Conservation (phyloP, 2,888 invertebrate species). For the Trachelus iudaicus region DNA sequence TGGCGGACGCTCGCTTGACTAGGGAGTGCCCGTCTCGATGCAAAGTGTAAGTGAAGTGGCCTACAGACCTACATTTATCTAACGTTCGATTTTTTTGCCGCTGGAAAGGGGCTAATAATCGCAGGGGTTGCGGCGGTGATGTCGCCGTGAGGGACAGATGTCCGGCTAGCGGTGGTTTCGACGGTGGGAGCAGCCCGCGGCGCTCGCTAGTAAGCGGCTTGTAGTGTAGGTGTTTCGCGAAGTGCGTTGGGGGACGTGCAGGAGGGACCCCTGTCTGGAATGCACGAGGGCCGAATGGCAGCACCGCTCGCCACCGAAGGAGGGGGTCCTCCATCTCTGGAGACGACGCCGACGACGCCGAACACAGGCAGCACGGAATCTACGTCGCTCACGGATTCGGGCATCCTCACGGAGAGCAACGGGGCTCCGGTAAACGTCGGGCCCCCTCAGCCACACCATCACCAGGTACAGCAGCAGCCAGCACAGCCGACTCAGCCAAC, state of each 20-base stretch:
- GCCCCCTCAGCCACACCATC: conserved; percentile 30
- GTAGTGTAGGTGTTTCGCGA: conserved; percentile 19
- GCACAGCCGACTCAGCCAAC: conserved; percentile 2
- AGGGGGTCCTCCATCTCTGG: conserved; percentile 4
- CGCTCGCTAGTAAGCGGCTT: conserved; percentile 15
- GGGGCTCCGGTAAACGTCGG: conserved; percentile 23
- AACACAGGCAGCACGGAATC: conserved; percentile 7
- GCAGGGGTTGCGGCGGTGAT: conserved; percentile 35
- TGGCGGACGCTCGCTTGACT: conserved; percentile 75
- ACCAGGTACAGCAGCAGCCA: conserved; percentile 34
- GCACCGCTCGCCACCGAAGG: conserved; percentile 32
- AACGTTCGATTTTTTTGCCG: conserved; percentile 72
- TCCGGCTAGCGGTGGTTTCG: conserved; percentile 36
- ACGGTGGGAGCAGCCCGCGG: conserved; percentile 26
- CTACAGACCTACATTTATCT: conserved; percentile 88
- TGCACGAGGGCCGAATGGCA: conserved; percentile 61
- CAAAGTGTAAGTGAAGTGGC: conserved; percentile 88
- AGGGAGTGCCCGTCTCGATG: conserved; percentile 75
- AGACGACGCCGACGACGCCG: conserved; percentile 11
- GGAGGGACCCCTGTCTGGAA: conserved; percentile 32
- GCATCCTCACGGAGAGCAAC: conserved; percentile 30
- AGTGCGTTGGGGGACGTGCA: conserved; percentile 7
- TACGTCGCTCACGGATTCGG: conserved; percentile 37
- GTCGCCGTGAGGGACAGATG: conserved; percentile 44
- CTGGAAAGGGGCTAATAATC: conserved; percentile 66